phyloP scores from a whole-genome alignment of 2,113 vertebrate genomes.

The Barnardius zonarius region DNA sequence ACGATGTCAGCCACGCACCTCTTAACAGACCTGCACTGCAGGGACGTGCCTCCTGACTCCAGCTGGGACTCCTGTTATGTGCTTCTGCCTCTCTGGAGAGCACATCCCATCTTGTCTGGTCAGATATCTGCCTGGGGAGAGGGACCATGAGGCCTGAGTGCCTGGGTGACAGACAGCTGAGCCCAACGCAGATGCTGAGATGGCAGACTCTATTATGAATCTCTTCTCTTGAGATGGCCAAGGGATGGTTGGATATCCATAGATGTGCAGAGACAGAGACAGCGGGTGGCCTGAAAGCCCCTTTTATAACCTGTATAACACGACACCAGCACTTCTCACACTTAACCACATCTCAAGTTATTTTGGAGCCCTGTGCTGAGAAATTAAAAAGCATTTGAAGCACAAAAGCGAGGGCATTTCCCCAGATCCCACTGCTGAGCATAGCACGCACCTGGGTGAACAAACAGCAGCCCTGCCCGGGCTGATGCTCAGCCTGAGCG shows the following conservation, averaged over 20 bases:
- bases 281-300: neutral
- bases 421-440: neutral
- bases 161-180: neutral
- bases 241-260: neutral
- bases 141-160: neutral
- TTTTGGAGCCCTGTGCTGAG: neutral
- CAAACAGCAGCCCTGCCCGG: neutral
- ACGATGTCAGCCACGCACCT: accelerated
- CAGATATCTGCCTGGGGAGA: neutral
- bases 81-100: neutral
- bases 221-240: neutral
- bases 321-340: neutral
- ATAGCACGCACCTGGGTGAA: no score
- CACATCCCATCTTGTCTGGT: neutral
- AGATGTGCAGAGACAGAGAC: neutral
- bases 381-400: neutral
- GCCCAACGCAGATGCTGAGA: neutral
- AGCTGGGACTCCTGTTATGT: neutral
- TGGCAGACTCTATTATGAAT: neutral
- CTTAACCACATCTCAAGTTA: neutral
- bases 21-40: neutral
- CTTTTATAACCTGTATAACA: neutral
- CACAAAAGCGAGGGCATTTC: neutral
- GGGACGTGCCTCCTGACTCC: neutral
- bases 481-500: neutral